These are phyloP conservation scores for Galeruca laticollis DNA, from an alignment of 2,888 invertebrate species.

Conservation along the genomic window DNA sequence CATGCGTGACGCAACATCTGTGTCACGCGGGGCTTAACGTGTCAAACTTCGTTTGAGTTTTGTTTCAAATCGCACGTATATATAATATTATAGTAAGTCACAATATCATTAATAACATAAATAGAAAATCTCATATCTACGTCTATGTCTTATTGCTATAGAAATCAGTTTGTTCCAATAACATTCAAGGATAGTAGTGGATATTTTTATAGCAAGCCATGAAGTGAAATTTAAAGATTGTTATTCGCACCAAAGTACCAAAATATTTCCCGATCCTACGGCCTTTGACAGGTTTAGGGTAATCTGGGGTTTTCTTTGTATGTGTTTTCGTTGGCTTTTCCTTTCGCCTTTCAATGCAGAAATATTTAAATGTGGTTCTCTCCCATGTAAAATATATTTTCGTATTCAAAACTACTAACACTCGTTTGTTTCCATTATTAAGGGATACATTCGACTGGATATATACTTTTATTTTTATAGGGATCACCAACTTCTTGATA, in stretches of 20 bases:
- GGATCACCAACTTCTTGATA: slow-evolving; percentile 14
- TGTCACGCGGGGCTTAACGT: no score
- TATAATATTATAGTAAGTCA: no score
- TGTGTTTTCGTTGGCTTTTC: slow-evolving; percentile 33
- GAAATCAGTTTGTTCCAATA: slow-evolving; percentile 12
- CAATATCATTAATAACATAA: no score
- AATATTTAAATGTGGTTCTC: slow-evolving; percentile 31
- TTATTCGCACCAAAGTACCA: slow-evolving; percentile 39
- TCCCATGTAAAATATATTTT: slow-evolving; percentile 34
- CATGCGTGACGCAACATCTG: no score
- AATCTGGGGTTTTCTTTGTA: slow-evolving; percentile 37
- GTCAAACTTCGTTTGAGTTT: no score
- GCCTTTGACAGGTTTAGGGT: slow-evolving; percentile 39
- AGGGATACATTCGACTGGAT: slow-evolving; percentile 21
- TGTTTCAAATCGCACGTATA: no score
- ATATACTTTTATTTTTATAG: slow-evolving; percentile 34
- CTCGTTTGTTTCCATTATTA: slow-evolving; percentile 38
- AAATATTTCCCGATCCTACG: slow-evolving; percentile 40
- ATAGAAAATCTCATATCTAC: neutral
- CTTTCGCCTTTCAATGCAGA: slow-evolving; percentile 29
- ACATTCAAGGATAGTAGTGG: slow-evolving; percentile 35
- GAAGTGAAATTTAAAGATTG: slow-evolving; percentile 36
- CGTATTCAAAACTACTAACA: slow-evolving; percentile 35
- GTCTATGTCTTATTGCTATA: neutral
- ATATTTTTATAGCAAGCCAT: slow-evolving; percentile 35